Conservation (phyloP, 1,140 invertebrate species). For the Protaetia brevitarsis region DNA sequence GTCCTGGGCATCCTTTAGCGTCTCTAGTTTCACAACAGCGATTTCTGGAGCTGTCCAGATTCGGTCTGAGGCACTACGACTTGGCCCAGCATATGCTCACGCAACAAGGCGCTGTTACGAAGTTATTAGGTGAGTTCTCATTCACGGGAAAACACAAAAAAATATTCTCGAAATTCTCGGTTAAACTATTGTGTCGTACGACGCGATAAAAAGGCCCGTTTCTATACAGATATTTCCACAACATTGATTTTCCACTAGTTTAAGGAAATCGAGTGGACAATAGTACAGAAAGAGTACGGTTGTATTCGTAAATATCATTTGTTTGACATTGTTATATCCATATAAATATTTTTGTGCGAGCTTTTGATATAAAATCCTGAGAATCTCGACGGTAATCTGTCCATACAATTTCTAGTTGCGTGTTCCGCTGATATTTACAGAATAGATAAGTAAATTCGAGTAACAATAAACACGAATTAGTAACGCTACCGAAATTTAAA, state of each 20-base stretch:
- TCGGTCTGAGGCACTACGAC: constrained; percentile 82
- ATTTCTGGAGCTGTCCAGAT: constrained; percentile 77
- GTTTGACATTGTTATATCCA: background rate
- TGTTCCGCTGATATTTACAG: background rate
- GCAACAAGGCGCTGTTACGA: constrained; percentile 88
- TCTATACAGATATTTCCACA: constrained; percentile 1
- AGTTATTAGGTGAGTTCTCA: constrained; percentile 73
- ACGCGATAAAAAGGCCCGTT: background rate
- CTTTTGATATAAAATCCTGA: background rate
- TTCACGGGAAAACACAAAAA: constrained; percentile 30
- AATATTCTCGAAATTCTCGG: background rate
- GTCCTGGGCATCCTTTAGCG: constrained; percentile 60
- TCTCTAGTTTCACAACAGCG: constrained; percentile 68
- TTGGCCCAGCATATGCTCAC: constrained; percentile 83
- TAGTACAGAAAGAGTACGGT: background rate
- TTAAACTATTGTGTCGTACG: background rate
- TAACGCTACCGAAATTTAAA: background rate
- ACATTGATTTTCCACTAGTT: constrained; percentile 10
- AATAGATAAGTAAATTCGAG: background rate
- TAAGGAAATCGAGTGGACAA: background rate
- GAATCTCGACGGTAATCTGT: background rate
- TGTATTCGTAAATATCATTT: background rate
- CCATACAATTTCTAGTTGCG: background rate
- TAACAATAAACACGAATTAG: background rate
- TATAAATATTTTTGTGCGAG: background rate